Evolutionary conservation across 2,113 vertebrate genomes (phyloP), one percentile per base, ranked within the genome.

Genomic region (Rhipidura dahli): DNA sequence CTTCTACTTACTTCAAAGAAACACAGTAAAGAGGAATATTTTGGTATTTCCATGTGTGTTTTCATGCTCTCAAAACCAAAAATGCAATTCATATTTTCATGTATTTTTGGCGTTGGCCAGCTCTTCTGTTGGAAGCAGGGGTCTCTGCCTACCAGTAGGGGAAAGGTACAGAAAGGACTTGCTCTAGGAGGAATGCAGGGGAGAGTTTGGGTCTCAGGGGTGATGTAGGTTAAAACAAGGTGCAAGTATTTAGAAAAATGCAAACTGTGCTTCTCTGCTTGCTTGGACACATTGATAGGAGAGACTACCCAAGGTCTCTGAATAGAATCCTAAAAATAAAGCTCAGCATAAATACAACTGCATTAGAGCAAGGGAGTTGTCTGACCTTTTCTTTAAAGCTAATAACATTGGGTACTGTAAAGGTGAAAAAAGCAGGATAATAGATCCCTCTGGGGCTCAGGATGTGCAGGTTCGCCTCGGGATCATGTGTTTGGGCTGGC

Each of bases 71-170:
- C 59, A 89, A 70, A 63, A 30, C 37, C n/a, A 70, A 86, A 50
- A 2, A 1, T 1, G 2, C 6, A 22, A 18, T 47, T 77, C 5
- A 3, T 44, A 2, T 53, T 70, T 60, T 50, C 5, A 30, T 1
- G 6, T 24, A 4, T 8, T 72, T 83, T 63, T 54, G 17, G 33
- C 15, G 18, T 39, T 35, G 13, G 18, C 15, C 20, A n/a, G 50
- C 10, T 39, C 16, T 37, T 16, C 31, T 59, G 4, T 8, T 35
- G 42, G 42, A 47, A 70, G 15, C 3, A 20, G 18, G 8, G 18
- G 9, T 3, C 8, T 53, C 12, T 65, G 26, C 16, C 7, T 49
- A 2, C 18, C 0, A 1, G 23, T 3, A 42, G 33, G 31, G 28
- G 28, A 39, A 75, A 84, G 37, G 30, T 44, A 18, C 7, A 28